Conservation (phyloP, 2,888 invertebrate genomes). For the Eupsilia transversa region DNA sequence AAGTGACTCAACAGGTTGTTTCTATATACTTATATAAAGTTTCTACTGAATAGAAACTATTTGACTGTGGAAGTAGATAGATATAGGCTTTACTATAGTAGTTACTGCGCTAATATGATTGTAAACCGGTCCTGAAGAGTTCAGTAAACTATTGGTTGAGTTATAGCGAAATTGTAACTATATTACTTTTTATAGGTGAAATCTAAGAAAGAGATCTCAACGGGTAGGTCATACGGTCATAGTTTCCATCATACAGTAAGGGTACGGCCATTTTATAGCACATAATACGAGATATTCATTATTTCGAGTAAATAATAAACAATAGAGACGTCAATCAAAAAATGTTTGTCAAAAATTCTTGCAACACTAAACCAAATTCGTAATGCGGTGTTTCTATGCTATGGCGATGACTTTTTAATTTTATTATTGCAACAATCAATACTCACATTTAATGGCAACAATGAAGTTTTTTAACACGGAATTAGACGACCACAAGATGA, state of each 20-base stretch:
- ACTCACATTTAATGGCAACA: conserved; percentile 87
- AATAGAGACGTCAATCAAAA: conserved; percentile 58
- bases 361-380: conserved; percentile 81
- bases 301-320: conserved; percentile 37
- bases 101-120: not conserved
- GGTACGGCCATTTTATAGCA: not conserved
- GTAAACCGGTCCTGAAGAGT: conserved; percentile 5
- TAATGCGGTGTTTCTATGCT: conserved; percentile 85
- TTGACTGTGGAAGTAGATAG: not conserved
- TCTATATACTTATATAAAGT: too few species aligned
- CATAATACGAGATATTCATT: not conserved
- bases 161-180: not conserved
- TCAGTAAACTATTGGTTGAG: not conserved
- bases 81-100: not conserved
- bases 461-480: conserved; percentile 64
- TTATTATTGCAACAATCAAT: conserved; percentile 87
- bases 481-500: conserved; percentile 25
- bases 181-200: not conserved
- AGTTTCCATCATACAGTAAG: not conserved
- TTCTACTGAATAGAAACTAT: not conserved
- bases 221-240: not conserved
- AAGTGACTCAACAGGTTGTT: not conserved
- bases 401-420: conserved; percentile 78
- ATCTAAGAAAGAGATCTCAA: not conserved
- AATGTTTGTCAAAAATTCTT: conserved; percentile 74